A percentile compares a stretch with the other conserved stretches of the same genome.
These are phyloP conservation scores for Ptilorrhoa leucosticta DNA, from an alignment of 2,113 vertebrate genomes.

Conservation along the genomic window DNA sequence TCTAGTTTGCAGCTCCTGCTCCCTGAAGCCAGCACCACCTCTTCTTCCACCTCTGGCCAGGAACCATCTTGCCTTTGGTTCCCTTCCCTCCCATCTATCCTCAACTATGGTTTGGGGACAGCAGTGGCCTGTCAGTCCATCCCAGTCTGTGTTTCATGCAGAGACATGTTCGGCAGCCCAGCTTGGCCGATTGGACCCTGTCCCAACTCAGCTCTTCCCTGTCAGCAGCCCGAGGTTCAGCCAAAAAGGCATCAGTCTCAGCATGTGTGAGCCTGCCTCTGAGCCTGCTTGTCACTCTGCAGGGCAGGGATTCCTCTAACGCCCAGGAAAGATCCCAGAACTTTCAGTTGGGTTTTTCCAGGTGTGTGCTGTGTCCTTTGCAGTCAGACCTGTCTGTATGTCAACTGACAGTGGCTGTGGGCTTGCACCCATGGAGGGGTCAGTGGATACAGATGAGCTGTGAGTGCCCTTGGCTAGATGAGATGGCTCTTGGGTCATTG, in stretches of 20 bases:
- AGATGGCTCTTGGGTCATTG: background rate
- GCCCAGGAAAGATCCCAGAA: background rate
- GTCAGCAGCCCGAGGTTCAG: rapidly evolving
- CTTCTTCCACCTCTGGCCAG: background rate
- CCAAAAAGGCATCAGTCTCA: background rate
- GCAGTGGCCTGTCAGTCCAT: background rate
- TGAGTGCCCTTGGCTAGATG: background rate
- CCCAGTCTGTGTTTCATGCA: background rate
- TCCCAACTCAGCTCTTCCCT: background rate
- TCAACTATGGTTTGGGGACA: background rate
- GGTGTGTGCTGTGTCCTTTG: background rate
- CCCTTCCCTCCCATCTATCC: background rate
- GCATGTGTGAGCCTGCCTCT: background rate
- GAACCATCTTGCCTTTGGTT: background rate
- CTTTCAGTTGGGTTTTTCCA: background rate
- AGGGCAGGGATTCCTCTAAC: background rate
- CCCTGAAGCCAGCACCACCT: background rate
- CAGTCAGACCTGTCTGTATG: background rate
- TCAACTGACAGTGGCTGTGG: background rate
- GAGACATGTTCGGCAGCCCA: background rate
- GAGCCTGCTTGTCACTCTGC: background rate
- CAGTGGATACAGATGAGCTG: background rate
- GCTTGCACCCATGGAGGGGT: rapidly evolving
- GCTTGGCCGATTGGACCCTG: background rate
- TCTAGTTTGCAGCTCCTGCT: background rate